Percentiles rank a stretch among this genome's conserved stretches.
These are phyloP conservation scores for Denticeps clupeoides DNA, from an alignment of 2,797 vertebrate genomes.

Conservation along the genomic window DNA sequence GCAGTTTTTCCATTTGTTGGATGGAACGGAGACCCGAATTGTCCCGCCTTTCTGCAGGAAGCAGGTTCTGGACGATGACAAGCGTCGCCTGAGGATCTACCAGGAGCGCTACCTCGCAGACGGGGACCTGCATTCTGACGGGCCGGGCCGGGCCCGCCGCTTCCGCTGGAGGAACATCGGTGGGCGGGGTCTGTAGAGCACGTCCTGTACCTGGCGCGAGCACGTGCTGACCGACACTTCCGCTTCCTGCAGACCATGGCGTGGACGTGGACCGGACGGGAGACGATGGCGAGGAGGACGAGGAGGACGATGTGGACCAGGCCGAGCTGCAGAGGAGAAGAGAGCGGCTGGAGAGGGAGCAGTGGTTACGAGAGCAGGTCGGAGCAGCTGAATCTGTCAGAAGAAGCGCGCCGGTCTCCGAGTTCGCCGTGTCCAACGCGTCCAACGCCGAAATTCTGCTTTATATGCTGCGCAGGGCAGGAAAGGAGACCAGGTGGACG, in stretches of 20 bases:
- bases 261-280: conserved; percentile 63
- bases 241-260: conserved; percentile 57
- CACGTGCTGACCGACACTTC: background rate
- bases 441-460: conserved; percentile 2
- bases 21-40: too few relatives aligned
- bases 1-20: background rate
- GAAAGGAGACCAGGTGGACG: conserved; percentile 46
- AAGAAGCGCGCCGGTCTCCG: background rate
- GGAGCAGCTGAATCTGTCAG: background rate
- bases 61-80: conserved; percentile 84
- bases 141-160: conserved; percentile 78
- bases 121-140: conserved; percentile 88
- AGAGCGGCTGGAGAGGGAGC: conserved; percentile 80
- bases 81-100: conserved; percentile 79
- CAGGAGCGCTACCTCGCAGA: conserved; percentile 88
- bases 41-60: conserved; percentile 61
- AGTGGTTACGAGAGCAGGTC: conserved; percentile 92
- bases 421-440: background rate
- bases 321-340: conserved; percentile 77
- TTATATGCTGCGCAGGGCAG: conserved; percentile 34
- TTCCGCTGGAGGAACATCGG: conserved; percentile 93
- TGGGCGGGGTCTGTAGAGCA: conserved; percentile 23
- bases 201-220: background rate
- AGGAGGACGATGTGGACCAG: conserved; percentile 70
- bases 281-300: conserved; percentile 66